Conservation (phyloP, 2,888 invertebrate genomes). For the Phengaris alcon region DNA sequence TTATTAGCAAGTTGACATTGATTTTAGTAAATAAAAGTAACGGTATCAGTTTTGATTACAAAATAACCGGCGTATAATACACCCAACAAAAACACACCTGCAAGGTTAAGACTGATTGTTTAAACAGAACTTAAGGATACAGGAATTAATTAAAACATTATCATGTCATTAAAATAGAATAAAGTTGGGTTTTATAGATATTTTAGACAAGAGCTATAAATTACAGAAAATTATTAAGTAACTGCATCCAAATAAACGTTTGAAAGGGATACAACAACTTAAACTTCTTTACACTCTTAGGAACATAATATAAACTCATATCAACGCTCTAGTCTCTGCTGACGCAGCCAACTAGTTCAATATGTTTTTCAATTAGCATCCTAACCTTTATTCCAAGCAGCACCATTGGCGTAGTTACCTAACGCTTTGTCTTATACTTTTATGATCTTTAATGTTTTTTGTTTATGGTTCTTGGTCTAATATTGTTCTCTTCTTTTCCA, state of each 20-base stretch:
- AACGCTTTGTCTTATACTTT: too few relatives aligned
- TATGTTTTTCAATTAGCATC: too few relatives aligned
- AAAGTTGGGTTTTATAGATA: background rate
- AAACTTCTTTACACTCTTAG: background rate
- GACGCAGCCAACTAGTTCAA: too few relatives aligned
- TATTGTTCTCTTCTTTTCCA: constrained; percentile 51
- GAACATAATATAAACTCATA: too few relatives aligned
- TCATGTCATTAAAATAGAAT: constrained; percentile 25
- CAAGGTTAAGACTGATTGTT: constrained; percentile 27
- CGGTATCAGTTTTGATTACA: constrained; percentile 18
- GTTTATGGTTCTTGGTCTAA: background rate
- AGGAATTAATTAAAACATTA: constrained; percentile 24
- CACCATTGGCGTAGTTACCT: too few relatives aligned
- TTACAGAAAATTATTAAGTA: background rate
- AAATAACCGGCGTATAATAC: background rate
- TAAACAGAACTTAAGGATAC: constrained; percentile 22
- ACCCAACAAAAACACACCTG: constrained; percentile 10
- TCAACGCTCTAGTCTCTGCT: too few relatives aligned
- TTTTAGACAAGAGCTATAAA: background rate
- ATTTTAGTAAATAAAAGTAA: constrained; percentile 18
- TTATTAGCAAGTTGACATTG: constrained; percentile 11
- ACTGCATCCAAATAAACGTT: background rate
- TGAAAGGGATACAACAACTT: background rate
- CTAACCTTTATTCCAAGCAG: too few relatives aligned
- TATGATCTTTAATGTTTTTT: background rate